Evolutionary conservation across 2,113 vertebrate genomes (phyloP).

Genomic region (Cryptoleucopteryx plumbea): DNA sequence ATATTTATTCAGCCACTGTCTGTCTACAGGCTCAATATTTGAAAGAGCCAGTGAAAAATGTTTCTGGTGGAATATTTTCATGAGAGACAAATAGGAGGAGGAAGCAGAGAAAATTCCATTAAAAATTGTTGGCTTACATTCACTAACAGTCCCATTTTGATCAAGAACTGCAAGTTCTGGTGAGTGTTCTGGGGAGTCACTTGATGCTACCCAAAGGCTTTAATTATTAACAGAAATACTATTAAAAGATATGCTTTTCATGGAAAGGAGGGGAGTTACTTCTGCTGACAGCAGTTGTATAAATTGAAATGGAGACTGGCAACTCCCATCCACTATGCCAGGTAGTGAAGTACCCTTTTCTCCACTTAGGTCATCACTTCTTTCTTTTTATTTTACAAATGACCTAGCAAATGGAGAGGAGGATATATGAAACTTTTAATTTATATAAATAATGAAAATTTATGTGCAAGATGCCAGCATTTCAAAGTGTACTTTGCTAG

Average conservation of each 20-base stretch:
- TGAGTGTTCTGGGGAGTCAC: background rate
- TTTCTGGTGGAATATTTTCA: conserved; percentile 25
- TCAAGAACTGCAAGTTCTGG: background rate
- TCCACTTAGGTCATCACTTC: background rate
- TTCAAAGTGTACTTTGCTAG: background rate
- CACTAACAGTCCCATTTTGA: background rate
- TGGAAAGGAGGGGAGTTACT: background rate
- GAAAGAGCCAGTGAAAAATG: conserved; percentile 8
- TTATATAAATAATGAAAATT: background rate
- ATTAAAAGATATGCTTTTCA: background rate
- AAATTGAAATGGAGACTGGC: background rate
- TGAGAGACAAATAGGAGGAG: background rate
- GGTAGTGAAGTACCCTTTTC: background rate
- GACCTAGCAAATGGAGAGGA: background rate
- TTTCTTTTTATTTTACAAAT: background rate
- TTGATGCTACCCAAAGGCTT: background rate
- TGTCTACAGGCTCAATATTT: conserved; percentile 6
- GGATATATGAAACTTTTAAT: background rate
- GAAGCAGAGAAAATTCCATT: conserved; percentile 8
- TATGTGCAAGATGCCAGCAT: background rate
- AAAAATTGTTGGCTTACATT: background rate
- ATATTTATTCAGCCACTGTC: conserved; percentile 42
- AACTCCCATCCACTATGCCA: background rate
- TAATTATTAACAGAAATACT: background rate
- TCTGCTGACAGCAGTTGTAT: background rate